Evolutionary conservation across 1,140 invertebrate genomes (phyloP).

Genomic region (Bemisia tabaci): DNA sequence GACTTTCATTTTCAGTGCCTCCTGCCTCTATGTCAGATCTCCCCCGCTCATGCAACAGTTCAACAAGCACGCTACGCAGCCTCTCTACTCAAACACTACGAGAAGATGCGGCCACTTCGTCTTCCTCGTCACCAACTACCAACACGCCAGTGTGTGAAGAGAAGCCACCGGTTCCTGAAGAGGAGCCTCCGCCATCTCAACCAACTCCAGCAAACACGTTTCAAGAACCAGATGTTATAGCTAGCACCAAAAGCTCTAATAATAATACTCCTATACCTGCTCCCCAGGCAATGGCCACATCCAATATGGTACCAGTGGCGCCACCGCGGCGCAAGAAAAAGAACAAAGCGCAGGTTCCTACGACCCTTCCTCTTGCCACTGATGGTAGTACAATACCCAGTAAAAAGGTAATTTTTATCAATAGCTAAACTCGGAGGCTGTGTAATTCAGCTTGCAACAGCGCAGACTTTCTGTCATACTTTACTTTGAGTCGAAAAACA

Average conservation of each 20-base stretch:
- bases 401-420: not conserved
- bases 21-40: not conserved
- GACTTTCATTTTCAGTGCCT: not conserved
- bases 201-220: conserved; percentile 22
- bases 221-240: conserved; percentile 85
- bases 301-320: conserved; percentile 46
- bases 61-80: conserved; percentile 16
- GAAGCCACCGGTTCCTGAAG: conserved; percentile 18
- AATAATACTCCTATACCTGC: conserved; percentile 22
- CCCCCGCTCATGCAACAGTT: conserved; percentile 7
- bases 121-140: not conserved
- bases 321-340: conserved; percentile 70
- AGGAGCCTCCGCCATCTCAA: conserved; percentile 16
- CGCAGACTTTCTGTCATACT: too few species aligned
- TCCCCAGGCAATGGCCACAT: conserved; percentile 3
- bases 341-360: conserved; percentile 33
- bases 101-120: not conserved
- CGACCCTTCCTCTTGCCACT: not conserved
- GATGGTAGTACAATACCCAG: not conserved
- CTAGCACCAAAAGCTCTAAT: conserved; percentile 65
- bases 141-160: not conserved
- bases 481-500: too few species aligned
- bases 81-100: conserved; percentile 3
- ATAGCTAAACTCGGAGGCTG: too few species aligned
- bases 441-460: too few species aligned